Base-by-base conservation (phyloP, 1,140 invertebrate species). In the Laupala kohalensis region DNA sequence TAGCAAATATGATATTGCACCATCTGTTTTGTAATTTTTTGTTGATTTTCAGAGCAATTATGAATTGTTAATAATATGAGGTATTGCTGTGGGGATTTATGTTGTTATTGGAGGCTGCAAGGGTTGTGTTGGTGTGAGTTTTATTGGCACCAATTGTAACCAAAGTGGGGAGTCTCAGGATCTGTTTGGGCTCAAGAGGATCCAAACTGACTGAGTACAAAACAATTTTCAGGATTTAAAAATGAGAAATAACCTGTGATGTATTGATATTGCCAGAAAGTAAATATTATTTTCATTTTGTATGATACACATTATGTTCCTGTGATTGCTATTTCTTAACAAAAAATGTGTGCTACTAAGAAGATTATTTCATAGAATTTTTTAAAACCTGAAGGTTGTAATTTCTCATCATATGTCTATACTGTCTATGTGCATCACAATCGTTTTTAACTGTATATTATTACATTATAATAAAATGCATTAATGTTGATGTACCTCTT, bases 311-410 rank as follows among this genome's bases (percentile, higher is more conserved):
- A 53, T 53, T 53, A 53, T n/a, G 29, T 68, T n/a, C 67, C 29
- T 26, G 27, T 27, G 25, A 29, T 25, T 68, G n/a, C 64, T 66
- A 25, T 29, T 68, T 68, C 67, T 25, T n/a, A 28, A 68, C 19
- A 68, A 19, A 19, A 53, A 65, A 27, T 68, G 29, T 29, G 4
- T 24, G 27, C 23, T 28, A 29, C 6, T 27, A 67, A 67, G 28
- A 27, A 19, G 23, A 27, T 28, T 28, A 19, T 25, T 64, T 71
- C 63, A 19, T 65, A 29, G 37, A 71, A 71, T 66, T 28, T 66
- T 70, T 71, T 26, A 9, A 71, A 71, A 65, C 70, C 64, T 71
- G 70, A 71, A 71, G 70, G 70, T 71, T 71, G 62, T 65, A 24
- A 71, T 64, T 29, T 64, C 64, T 71, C 27, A 71, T 69, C 69